Conservation (phyloP, 2,888 invertebrate species). For the Nemapogon koenigi region DNA sequence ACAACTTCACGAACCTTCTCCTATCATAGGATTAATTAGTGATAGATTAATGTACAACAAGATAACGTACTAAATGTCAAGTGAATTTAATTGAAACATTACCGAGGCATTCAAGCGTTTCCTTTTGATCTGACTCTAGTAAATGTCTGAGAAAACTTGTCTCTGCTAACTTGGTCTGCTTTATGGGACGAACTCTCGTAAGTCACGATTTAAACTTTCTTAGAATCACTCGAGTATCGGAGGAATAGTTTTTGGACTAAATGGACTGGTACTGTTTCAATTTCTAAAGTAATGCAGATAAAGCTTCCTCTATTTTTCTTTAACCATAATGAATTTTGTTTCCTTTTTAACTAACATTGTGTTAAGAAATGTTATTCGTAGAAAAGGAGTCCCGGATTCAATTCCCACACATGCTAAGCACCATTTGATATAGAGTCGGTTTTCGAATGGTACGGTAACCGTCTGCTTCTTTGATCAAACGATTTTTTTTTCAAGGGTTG, state of each 20-base stretch:
- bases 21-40: background rate
- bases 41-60: conserved; percentile 1
- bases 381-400: no score
- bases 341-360: no score
- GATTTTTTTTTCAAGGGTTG: no score
- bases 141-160: conserved; percentile 1
- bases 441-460: no score
- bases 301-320: no score
- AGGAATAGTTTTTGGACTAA: no score
- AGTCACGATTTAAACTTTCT: conserved; percentile 16
- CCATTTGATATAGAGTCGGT: no score
- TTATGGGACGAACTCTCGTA: conserved; percentile 16
- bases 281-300: background rate
- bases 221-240: conserved; percentile 12
- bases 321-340: no score
- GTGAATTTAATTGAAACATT: conserved; percentile 7
- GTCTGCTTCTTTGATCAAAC: no score
- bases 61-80: conserved; percentile 7
- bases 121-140: background rate
- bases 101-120: conserved; percentile 6
- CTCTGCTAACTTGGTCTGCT: conserved; percentile 9
- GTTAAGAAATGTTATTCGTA: no score
- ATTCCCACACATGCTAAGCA: no score
- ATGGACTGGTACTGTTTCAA: no score
- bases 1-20: background rate